Conservation (phyloP, 2,113 vertebrate species). For the Cynoglossus semilaevis region DNA sequence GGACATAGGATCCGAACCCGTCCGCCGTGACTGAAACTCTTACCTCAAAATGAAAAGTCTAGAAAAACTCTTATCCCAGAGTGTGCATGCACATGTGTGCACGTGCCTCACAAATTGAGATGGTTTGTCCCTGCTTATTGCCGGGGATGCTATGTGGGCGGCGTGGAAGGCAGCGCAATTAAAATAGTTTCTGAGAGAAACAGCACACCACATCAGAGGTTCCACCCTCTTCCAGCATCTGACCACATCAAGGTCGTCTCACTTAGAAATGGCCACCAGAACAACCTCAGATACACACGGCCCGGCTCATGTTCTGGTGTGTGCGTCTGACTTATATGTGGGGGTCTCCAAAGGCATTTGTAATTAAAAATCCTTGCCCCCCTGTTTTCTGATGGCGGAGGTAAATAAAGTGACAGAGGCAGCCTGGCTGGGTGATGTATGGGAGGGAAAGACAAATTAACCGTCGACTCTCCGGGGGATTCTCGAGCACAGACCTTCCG, state of each 20-base stretch:
- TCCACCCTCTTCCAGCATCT: constrained; percentile 79
- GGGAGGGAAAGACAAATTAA: constrained; percentile 74
- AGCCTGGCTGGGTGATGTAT: constrained; percentile 65
- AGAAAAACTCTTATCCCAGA: not conserved
- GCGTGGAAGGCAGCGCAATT: constrained; percentile 78
- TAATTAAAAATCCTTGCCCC: constrained; percentile 51
- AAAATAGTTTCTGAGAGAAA: constrained; percentile 87
- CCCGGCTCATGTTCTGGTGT: constrained; percentile 71
- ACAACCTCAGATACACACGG: constrained; percentile 74
- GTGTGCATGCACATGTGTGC: constrained; percentile 14
- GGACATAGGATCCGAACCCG: not conserved
- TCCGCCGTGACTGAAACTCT: not conserved
- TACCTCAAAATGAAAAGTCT: constrained; percentile 9
- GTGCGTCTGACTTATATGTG: constrained; percentile 55
- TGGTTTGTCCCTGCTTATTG: constrained; percentile 72
- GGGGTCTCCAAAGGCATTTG: constrained; percentile 52
- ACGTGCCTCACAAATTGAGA: constrained; percentile 60
- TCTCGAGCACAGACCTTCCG: constrained; percentile 57
- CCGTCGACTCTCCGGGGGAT: constrained; percentile 64
- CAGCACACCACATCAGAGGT: constrained; percentile 84
- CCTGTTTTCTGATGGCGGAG: constrained; percentile 41
- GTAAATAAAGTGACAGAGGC: constrained; percentile 65
- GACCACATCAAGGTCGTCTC: constrained; percentile 84
- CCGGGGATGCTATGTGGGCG: constrained; percentile 79
- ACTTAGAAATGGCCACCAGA: constrained; percentile 78